Conservation (phyloP, 2,113 vertebrate genomes). For the Rhipidura dahli region DNA sequence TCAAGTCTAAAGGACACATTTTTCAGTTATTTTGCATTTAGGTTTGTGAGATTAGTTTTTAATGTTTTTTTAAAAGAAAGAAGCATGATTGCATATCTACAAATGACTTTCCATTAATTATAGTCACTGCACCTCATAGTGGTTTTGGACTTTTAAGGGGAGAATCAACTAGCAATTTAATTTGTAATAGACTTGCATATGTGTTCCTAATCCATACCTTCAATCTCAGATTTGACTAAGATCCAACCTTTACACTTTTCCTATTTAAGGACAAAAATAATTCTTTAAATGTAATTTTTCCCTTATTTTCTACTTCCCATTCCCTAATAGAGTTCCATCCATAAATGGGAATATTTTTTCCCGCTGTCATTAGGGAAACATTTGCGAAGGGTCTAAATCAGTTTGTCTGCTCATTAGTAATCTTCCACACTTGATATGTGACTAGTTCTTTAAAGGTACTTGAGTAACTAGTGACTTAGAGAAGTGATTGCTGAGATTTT, state of each 20-base stretch:
- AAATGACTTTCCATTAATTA: conserved; percentile 71
- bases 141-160: background rate
- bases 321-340: background rate
- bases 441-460: background rate
- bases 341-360: background rate
- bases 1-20: conserved; percentile 70
- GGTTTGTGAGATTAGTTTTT: conserved; percentile 68
- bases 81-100: conserved; percentile 29
- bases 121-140: conserved; percentile 11
- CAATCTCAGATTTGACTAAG: background rate
- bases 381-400: background rate
- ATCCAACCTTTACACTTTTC: background rate
- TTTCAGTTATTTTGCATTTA: conserved; percentile 76
- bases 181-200: conserved; percentile 45
- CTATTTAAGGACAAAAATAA: background rate
- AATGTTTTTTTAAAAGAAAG: background rate
- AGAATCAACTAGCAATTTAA: conserved; percentile 45
- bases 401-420: background rate
- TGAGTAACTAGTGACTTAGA: background rate
- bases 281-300: background rate
- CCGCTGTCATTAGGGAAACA: background rate
- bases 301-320: background rate
- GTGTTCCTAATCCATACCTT: background rate
- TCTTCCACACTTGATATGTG: background rate
- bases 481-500: background rate